Base-by-base conservation (phyloP, 2,888 invertebrate species). In the Drosophila borealis region DNA sequence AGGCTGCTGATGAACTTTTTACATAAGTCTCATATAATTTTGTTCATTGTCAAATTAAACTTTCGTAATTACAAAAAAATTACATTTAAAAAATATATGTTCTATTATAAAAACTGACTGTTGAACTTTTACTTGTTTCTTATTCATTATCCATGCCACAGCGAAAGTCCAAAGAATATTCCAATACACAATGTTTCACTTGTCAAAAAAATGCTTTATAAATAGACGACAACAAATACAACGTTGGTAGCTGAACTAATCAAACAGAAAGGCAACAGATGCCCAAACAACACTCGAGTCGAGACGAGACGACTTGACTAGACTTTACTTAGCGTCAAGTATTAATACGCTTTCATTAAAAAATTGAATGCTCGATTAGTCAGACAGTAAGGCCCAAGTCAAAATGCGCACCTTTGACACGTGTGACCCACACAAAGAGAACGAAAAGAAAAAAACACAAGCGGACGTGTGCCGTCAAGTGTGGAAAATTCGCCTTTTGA, bases 291-390 rank as follows among this genome's bases (percentile, higher is more conserved):
- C 62, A 71, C 70, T 71, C 64, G 45, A 73, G 39, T 33, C 44
- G 41, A 62, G 44, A 11, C 29, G 25, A 25, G 19, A 54, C 19
- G 57, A 60, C 19, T 50, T 14, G 46, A 55, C 17, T 48, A 36
- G 70, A 50, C 72, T 74, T 85, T 80, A 82, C 78, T 83, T 85
- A 76, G 71, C 70, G 63, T 76, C 80, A 75, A 72, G 68, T 80
- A 86, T 86, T 88, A 85, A 86, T 86, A 77, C 78, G 76, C 70
- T 80, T 88, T 85, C 86, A 85, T 88, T 88, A 82, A 78, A 83
- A 88, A 88, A 81, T 75, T 86, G 86, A 86, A 88, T 77, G 88
- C 88, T 75, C 82, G 88, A 86, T 86, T 86, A 86, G 86, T 88
- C 85, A 82, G 81, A 65, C 54, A 45, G 48, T 6, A 62, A 49